Evolutionary conservation across 1,140 invertebrate species (phyloP).

Genomic region (Antheraea mylitta): DNA sequence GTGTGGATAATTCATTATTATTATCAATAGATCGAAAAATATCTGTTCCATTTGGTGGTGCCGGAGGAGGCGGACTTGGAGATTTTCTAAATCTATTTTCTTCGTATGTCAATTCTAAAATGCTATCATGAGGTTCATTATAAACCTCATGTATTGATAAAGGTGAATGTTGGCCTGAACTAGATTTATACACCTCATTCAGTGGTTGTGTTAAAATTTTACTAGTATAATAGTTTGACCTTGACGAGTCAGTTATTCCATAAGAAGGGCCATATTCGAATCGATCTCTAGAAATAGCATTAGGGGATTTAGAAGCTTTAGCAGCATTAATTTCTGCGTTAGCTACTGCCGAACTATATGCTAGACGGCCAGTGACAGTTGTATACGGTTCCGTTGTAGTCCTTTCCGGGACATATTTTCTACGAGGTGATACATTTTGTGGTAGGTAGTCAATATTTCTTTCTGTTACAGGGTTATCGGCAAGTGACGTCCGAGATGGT

Average conservation of each 20-base stretch:
- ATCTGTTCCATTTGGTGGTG: constrained; percentile 82
- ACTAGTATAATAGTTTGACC: constrained; percentile 56
- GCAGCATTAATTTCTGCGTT: constrained; percentile 79
- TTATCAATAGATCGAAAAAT: constrained; percentile 59
- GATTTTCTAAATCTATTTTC: constrained; percentile 79
- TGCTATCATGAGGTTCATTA: constrained; percentile 80
- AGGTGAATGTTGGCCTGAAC: constrained; percentile 80
- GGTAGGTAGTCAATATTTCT: constrained; percentile 78
- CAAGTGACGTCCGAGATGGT: constrained; percentile 79
- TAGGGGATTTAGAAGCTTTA: constrained; percentile 73
- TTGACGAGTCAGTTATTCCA: constrained; percentile 52
- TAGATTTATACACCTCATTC: constrained; percentile 58
- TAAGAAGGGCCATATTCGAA: constrained; percentile 72
- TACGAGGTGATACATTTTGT: constrained; percentile 75
- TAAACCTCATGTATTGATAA: constrained; percentile 83
- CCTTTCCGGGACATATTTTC: constrained; percentile 77
- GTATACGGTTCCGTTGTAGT: constrained; percentile 79
- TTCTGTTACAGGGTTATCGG: constrained; percentile 75
- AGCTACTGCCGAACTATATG: constrained; percentile 81
- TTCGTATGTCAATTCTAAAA: constrained; percentile 76
- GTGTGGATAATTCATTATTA: constrained; percentile 48
- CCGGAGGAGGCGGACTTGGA: constrained; percentile 89
- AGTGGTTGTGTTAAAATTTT: constrained; percentile 55
- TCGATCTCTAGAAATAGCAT: constrained; percentile 70
- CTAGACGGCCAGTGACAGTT: constrained; percentile 80